phyloP scores from a whole-genome alignment of 2,113 vertebrate species.

The Muntiacus reevesi region DNA sequence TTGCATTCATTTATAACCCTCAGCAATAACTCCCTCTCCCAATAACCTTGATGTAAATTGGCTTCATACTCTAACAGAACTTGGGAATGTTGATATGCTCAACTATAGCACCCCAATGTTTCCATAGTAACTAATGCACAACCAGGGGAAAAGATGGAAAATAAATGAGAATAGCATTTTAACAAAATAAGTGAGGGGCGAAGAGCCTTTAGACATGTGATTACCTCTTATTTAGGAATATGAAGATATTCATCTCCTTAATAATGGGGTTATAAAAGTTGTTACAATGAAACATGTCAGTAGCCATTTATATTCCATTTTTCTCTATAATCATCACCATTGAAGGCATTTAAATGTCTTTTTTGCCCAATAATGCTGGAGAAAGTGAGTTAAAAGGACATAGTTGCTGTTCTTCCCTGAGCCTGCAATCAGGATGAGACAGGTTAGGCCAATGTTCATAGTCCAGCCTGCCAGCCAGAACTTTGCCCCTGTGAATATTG shows the following conservation, averaged over 20 bases:
- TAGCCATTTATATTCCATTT: slow-evolving; percentile 58
- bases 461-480: neutral
- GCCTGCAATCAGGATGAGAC: slow-evolving; percentile 19
- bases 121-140: slow-evolving; percentile 74
- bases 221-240: slow-evolving; percentile 68
- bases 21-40: neutral
- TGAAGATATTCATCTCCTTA: slow-evolving; percentile 62
- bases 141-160: slow-evolving; percentile 21
- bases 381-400: slow-evolving; percentile 38
- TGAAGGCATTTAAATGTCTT: slow-evolving; percentile 47
- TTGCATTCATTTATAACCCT: slow-evolving; percentile 46
- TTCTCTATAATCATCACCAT: slow-evolving; percentile 49
- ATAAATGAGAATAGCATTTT: slow-evolving; percentile 59
- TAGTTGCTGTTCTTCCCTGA: slow-evolving; percentile 37
- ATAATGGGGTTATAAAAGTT: slow-evolving; percentile 62
- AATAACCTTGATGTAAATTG: slow-evolving; percentile 45
- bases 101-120: slow-evolving; percentile 56
- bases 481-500: neutral
- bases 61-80: slow-evolving; percentile 30
- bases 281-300: slow-evolving; percentile 57
- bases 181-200: slow-evolving; percentile 60
- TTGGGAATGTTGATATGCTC: slow-evolving; percentile 47
- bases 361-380: slow-evolving; percentile 12
- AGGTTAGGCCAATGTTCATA: slow-evolving; percentile 18
- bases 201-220: slow-evolving; percentile 63